These are phyloP conservation scores for Pelmatolapia mariae DNA, from an alignment of 2,113 vertebrate species.

Conservation along the genomic window DNA sequence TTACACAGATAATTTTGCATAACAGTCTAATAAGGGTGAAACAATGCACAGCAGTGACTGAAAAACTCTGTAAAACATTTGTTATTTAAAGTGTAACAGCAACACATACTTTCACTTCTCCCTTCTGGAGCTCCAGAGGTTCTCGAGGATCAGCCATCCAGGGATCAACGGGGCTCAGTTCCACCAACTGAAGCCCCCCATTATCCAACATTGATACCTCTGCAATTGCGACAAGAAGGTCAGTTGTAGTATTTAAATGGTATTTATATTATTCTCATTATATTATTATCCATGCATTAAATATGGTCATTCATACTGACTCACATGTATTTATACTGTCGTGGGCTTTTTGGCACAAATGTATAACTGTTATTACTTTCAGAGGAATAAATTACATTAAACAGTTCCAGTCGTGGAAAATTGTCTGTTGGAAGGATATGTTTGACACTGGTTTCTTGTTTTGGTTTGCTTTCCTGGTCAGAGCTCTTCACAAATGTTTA, in stretches of 20 bases:
- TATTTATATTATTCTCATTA: background rate
- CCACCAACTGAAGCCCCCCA: conserved; percentile 63
- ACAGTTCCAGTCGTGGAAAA: background rate
- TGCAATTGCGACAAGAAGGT: background rate
- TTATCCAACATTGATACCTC: conserved; percentile 64
- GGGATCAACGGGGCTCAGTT: conserved; percentile 73
- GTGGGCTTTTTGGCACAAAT: background rate
- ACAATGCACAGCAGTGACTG: background rate
- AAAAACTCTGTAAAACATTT: background rate
- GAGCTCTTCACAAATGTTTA: background rate
- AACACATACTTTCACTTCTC: conserved; percentile 71
- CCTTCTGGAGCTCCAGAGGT: conserved; percentile 61
- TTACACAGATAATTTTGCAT: background rate
- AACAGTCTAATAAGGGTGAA: background rate
- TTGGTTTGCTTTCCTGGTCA: background rate
- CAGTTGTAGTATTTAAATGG: rapidly evolving
- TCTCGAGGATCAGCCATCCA: conserved; percentile 70
- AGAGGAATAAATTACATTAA: background rate
- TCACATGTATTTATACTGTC: background rate
- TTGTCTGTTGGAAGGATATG: background rate
- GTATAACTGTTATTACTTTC: background rate
- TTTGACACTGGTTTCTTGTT: background rate
- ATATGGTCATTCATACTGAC: background rate
- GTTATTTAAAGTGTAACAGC: background rate
- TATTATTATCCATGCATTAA: background rate